Evolutionary conservation across 2,888 invertebrate species (phyloP), one percentile per base, ranked within the genome.

Genomic region (Bugula neritina): DNA sequence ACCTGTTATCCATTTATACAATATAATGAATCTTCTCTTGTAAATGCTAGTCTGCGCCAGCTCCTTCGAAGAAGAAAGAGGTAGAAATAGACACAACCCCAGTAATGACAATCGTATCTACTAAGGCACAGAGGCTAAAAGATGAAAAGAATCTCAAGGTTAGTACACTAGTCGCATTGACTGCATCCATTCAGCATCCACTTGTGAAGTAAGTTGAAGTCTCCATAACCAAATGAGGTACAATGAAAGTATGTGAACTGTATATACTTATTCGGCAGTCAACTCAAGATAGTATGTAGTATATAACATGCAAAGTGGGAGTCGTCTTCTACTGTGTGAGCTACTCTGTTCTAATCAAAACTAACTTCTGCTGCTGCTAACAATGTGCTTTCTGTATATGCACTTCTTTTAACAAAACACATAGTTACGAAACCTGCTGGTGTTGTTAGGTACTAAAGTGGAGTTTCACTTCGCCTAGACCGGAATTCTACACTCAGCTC

Each of bases 111-210:
- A 88, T 89, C 25, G 94, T 93, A 80, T 92, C 91, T 80, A 87
- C 92, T 71, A 98, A 98, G 84, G 92, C 93, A 82, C 94, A 95
- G 82, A 88, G 99, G 72, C 89, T 93, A 69, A 90, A 93, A 69
- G 98, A 99, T 80, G 98, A 99, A 82, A 93, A 93, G 79, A 92
- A 92, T 83, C 87, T 97, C 73, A 94, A 94, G 86, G 87, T 87
- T 73, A 54, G n/a, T n/a, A n/a, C n/a, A n/a, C n/a, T n/a, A n/a
- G n/a, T n/a, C n/a, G n/a, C n/a, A n/a, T n/a, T n/a, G n/a, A n/a
- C n/a, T n/a, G n/a, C n/a, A n/a, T n/a, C n/a, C n/a, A n/a, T n/a
- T n/a, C n/a, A n/a, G n/a, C n/a, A n/a, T n/a, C n/a, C n/a, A n/a
- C n/a, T n/a, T n/a, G n/a, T n/a, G n/a, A n/a, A n/a, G n/a, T n/a